Base-by-base conservation (phyloP, 37 sponge, comb jelly and placozoan species). In the Agelas oroides region DNA sequence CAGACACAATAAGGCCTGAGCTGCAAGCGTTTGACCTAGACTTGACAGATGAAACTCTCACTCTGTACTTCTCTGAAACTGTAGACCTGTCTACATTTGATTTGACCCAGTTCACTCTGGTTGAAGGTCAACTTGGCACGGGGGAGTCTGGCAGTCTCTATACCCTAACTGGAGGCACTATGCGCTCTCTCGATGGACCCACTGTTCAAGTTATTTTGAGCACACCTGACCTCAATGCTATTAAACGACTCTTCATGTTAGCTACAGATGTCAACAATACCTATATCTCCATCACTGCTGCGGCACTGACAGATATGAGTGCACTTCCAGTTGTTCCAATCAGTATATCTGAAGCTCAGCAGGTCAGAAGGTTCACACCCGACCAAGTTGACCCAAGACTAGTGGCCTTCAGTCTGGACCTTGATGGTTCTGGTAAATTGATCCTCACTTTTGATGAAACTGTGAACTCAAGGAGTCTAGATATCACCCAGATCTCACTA, bases 371-470 rank as follows among this genome's bases (percentile, higher is more conserved):
- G 24, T 94, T 75, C 80, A 70, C 53, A 40, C 46, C 55, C 5
- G 97, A 97, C 54, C 31, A 16, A 5, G 31, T 73, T 13, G 16
- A 32, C 14, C 97, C 97, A 40, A 33, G 39, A 34, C 54, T 97
- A 11, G 62, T 72, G 6, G 30, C 83, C 1, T 97, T 76, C 73
- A 72, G 60, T 41, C 77, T 97, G 31, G 87, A 94, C 76, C 64
- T 97, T 64, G 83, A 92, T 89, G 95, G 86, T 25, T 17, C 80
- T 37, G 94, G 87, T 18, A 52, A 53, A 18, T 61, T 97, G 27
- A 63, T 65, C 6, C 83, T 97, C 33, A 87, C 76, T 21, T 94
- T 97, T 78, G 63, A 79, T 76, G 97, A 97, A 65, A 94, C 97
- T 31, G 90, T 97, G 17, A 91, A 97, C 71, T 65, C 77, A 1